Evolutionary conservation across 2,113 vertebrate genomes (phyloP).

Genomic region (Indicator maculatus): DNA sequence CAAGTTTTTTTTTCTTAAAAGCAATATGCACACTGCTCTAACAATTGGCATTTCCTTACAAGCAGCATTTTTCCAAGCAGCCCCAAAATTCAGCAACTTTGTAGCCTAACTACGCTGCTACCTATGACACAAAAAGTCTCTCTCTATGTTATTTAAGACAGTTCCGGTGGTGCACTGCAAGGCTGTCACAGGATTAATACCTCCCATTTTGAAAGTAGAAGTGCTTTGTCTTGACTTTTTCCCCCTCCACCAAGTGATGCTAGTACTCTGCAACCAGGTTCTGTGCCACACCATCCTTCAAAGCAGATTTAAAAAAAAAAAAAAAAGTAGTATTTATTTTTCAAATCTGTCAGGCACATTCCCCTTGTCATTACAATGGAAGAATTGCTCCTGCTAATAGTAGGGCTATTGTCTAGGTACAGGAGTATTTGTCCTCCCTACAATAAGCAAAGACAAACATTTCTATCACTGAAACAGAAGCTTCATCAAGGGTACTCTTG

Average conservation of each 20-base stretch:
- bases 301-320: neutral
- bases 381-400: neutral
- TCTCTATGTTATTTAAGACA: neutral
- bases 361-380: neutral
- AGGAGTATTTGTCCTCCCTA: neutral
- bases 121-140: neutral
- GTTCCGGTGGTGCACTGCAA: neutral
- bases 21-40: neutral
- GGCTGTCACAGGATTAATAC: neutral
- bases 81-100: neutral
- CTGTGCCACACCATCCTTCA: neutral
- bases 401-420: neutral
- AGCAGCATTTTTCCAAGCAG: neutral
- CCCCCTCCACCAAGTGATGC: neutral
- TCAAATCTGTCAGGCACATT: neutral
- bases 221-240: slow-evolving; percentile 4
- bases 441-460: neutral
- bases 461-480: neutral
- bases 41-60: neutral
- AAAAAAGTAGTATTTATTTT: no score
- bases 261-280: neutral
- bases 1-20: neutral
- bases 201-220: slow-evolving; percentile 7
- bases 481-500: neutral
- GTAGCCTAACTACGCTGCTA: neutral